Evolutionary conservation across 2,113 vertebrate species (phyloP).

Genomic region (Gymnobelideus leadbeateri): DNA sequence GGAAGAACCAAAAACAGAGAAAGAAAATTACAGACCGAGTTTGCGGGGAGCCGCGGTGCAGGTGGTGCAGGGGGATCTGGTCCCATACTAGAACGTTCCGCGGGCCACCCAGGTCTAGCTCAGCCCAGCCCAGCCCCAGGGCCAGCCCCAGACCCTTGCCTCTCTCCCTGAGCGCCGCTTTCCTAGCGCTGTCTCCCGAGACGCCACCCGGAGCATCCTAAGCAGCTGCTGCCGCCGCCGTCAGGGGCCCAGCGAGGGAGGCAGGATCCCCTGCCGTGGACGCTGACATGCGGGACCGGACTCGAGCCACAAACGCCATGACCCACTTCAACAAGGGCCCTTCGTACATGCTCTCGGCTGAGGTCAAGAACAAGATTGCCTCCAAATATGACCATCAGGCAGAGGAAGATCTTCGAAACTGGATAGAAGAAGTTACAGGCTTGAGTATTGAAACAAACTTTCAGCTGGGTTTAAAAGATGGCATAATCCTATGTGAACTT

Average conservation of each 20-base stretch:
- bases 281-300: background rate
- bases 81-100: background rate
- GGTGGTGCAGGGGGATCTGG: slow-evolving; percentile 3
- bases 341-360: slow-evolving; percentile 93
- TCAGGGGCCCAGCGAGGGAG: slow-evolving; percentile 47
- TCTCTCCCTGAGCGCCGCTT: background rate
- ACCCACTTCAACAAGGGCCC: slow-evolving; percentile 96
- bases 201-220: slow-evolving; percentile 24
- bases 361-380: slow-evolving; percentile 96
- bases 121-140: background rate
- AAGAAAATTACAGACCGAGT: background rate
- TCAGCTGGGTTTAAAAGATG: too few species aligned
- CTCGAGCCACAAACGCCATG: slow-evolving; percentile 82
- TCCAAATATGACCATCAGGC: too few species aligned
- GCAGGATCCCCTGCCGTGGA: background rate
- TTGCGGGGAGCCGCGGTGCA: slow-evolving; percentile 21
- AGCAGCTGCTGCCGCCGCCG: slow-evolving; percentile 45
- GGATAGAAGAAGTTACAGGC: too few species aligned
- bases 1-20: too few species aligned
- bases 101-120: background rate
- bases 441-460: too few species aligned
- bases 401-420: too few species aligned
- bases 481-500: too few species aligned
- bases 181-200: background rate
- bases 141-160: background rate